Evolutionary conservation across 2,797 vertebrate genomes (phyloP).

Genomic region (Typhlichthys eigenmanni): DNA sequence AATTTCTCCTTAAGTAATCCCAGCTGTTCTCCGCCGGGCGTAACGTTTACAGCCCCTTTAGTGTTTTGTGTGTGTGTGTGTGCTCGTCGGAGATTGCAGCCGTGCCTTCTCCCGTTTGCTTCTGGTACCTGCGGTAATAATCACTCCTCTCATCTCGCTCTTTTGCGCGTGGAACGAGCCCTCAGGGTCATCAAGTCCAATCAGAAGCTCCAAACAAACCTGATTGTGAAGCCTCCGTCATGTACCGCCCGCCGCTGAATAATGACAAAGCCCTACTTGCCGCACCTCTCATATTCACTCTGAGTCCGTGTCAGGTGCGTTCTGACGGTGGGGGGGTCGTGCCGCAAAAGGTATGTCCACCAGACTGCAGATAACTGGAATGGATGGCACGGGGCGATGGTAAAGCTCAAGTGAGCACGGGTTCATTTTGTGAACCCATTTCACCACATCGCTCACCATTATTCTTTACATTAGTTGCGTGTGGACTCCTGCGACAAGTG

Average conservation of each 20-base stretch:
- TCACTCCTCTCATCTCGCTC: background rate
- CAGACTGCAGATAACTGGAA: constrained; percentile 65
- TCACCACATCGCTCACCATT: constrained; percentile 72
- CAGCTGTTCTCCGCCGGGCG: constrained; percentile 33
- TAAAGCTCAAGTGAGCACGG: constrained; percentile 59
- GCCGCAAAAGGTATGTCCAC: constrained; percentile 62
- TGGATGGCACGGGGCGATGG: constrained; percentile 55
- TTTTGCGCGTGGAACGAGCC: constrained; percentile 5
- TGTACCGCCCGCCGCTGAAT: constrained; percentile 38
- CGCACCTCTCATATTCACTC: constrained; percentile 28
- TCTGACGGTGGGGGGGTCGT: constrained; percentile 31
- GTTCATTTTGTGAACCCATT: constrained; percentile 73
- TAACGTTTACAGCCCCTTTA: background rate
- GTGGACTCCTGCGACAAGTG: constrained; percentile 45
- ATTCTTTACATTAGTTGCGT: constrained; percentile 53
- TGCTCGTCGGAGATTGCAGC: background rate
- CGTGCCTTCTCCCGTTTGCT: constrained; percentile 1
- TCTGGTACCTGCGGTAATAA: background rate
- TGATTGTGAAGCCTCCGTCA: constrained; percentile 31
- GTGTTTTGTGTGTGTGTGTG: background rate
- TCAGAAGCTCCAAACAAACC: constrained; percentile 17
- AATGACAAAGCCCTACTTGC: constrained; percentile 25
- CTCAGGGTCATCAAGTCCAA: constrained; percentile 15
- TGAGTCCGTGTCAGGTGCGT: constrained; percentile 9
- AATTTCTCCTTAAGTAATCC: constrained; percentile 17